Evolutionary conservation across 2,888 invertebrate species (phyloP).

Genomic region (Patella depressa): DNA sequence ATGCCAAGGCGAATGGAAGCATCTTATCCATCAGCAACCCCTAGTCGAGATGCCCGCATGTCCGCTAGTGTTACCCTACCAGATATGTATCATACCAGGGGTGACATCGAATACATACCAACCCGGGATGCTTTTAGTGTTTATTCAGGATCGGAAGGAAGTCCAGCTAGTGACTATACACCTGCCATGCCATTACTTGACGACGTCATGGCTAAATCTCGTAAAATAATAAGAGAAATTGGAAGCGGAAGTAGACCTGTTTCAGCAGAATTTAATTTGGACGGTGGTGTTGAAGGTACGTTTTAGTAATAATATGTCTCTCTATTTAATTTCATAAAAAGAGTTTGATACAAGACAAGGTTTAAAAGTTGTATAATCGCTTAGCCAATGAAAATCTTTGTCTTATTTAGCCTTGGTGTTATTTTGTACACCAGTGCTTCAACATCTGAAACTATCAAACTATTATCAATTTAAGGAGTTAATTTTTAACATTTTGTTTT

Average conservation of each 20-base stretch:
- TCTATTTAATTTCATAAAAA: too few species aligned
- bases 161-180: conserved; percentile 65
- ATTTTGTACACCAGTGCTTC: too few species aligned
- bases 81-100: conserved; percentile 54
- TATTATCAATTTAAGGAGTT: too few species aligned
- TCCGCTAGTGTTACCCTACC: conserved; percentile 61
- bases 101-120: conserved; percentile 60
- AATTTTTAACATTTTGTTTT: conserved; percentile 13
- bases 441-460: too few species aligned
- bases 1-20: conserved; percentile 32
- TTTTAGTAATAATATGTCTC: not conserved
- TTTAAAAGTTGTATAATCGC: too few species aligned
- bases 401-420: too few species aligned
- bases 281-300: conserved; percentile 60
- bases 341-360: too few species aligned
- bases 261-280: conserved; percentile 62
- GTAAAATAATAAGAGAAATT: conserved; percentile 71
- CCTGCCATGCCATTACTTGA: conserved; percentile 76
- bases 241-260: conserved; percentile 63
- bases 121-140: conserved; percentile 71
- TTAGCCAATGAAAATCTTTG: too few species aligned
- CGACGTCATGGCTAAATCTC: conserved; percentile 75
- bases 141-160: conserved; percentile 69
- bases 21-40: conserved; percentile 33
- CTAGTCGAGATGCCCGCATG: conserved; percentile 45